Conservation (phyloP, 2,113 vertebrate species). For the Malurus alboscapulatus region DNA sequence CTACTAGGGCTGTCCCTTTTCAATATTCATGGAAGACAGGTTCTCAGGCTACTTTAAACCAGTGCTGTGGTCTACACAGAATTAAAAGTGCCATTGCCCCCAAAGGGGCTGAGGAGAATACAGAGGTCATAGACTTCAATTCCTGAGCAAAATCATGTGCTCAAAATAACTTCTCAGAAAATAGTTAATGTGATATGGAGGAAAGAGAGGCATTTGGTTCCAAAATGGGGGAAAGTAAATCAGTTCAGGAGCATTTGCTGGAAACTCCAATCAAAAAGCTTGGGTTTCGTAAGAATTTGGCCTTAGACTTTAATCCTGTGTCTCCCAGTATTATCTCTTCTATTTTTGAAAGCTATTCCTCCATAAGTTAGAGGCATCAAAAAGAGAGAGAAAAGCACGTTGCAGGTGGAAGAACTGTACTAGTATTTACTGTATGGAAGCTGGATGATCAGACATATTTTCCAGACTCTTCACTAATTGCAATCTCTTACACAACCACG, state of each 20-base stretch:
- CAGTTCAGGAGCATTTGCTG: not conserved
- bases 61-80: not conserved
- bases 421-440: not conserved
- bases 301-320: not conserved
- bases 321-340: not conserved
- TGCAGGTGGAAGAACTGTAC: not conserved
- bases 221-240: not conserved
- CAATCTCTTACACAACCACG: not conserved
- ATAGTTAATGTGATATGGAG: accelerated
- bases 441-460: not conserved
- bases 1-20: not conserved
- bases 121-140: not conserved
- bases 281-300: not conserved
- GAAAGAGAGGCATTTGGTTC: not conserved
- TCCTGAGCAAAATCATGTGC: not conserved
- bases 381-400: not conserved
- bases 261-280: not conserved
- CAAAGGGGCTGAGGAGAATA: not conserved
- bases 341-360: not conserved
- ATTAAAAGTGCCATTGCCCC: not conserved
- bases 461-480: not conserved
- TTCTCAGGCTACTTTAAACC: not conserved
- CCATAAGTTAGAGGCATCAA: not conserved
- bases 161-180: not conserved
- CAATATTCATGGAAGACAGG: not conserved